These are phyloP conservation scores for Laothoe populi DNA, from an alignment of 2,888 invertebrate species.

Conservation along the genomic window DNA sequence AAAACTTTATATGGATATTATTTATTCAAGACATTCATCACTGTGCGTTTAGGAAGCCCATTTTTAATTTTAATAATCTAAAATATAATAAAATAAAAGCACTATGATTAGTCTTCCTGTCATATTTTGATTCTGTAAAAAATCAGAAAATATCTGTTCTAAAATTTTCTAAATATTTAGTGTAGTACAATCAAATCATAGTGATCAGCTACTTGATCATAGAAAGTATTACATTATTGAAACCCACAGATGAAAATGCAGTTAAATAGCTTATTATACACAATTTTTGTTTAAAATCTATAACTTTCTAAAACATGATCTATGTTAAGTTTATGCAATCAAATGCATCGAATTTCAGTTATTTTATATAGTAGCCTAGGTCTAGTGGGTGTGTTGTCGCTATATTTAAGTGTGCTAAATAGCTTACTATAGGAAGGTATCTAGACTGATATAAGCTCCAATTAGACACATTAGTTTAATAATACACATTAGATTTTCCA, in stretches of 20 bases:
- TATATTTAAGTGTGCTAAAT: slow-evolving; percentile 61
- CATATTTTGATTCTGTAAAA: neutral
- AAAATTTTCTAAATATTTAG: neutral
- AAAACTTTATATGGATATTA: neutral
- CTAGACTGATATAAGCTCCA: slow-evolving; percentile 82
- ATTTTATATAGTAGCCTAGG: slow-evolving; percentile 57
- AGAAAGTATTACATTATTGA: neutral
- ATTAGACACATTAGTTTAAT: slow-evolving; percentile 68
- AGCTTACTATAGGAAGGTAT: slow-evolving; percentile 74
- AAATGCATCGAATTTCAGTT: slow-evolving; percentile 61
- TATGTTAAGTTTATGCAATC: slow-evolving; percentile 26
- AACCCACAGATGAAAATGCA: too few relatives aligned
- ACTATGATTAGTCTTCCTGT: neutral
- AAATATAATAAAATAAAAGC: neutral
- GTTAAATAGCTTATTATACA: too few relatives aligned
- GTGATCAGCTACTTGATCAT: neutral
- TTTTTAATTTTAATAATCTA: slow-evolving; percentile 9
- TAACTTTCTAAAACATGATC: neutral
- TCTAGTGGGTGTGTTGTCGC: slow-evolving; percentile 60
- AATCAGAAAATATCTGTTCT: neutral
- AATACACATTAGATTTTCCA: slow-evolving; percentile 72
- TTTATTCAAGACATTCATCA: neutral
- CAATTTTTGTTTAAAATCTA: too few relatives aligned
- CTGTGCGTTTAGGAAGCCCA: neutral
- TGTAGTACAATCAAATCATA: neutral